Evolutionary conservation across 2,113 vertebrate genomes (phyloP).

Genomic region (Dasyprocta punctata): DNA sequence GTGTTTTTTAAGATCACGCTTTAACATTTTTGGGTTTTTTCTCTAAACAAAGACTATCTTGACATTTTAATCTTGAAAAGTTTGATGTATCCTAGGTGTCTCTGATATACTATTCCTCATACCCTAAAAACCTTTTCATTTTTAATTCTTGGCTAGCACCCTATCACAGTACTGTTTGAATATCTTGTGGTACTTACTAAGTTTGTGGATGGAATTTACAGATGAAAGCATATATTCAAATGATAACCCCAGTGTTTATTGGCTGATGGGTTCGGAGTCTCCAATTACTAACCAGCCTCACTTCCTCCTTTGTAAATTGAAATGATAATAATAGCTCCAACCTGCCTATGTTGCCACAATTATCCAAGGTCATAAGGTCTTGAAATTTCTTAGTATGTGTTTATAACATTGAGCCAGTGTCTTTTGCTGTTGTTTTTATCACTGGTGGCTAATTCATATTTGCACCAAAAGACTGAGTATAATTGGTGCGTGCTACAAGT

Average conservation of each 20-base stretch:
- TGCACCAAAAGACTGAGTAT: background rate
- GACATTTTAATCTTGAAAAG: background rate
- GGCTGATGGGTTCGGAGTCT: background rate
- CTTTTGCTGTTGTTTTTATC: background rate
- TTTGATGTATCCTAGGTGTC: background rate
- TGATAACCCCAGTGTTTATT: rapidly evolving
- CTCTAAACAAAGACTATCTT: constrained; percentile 28
- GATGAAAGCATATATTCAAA: background rate
- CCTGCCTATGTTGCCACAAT: background rate
- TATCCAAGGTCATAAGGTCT: background rate
- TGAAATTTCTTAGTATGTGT: background rate
- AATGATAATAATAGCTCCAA: background rate
- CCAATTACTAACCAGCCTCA: background rate
- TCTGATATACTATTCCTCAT: background rate
- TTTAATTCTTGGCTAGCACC: background rate
- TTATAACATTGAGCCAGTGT: background rate
- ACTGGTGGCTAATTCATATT: background rate
- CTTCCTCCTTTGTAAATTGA: background rate
- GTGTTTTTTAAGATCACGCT: background rate
- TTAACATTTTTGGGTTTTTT: constrained; percentile 25
- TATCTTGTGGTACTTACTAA: background rate
- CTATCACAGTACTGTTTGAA: too few species aligned
- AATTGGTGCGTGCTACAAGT: background rate
- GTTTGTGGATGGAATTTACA: background rate
- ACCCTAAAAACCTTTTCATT: background rate